These are phyloP conservation scores for Drosophila parvula DNA, from an alignment of 1,140 invertebrate genomes.

Conservation along the genomic window DNA sequence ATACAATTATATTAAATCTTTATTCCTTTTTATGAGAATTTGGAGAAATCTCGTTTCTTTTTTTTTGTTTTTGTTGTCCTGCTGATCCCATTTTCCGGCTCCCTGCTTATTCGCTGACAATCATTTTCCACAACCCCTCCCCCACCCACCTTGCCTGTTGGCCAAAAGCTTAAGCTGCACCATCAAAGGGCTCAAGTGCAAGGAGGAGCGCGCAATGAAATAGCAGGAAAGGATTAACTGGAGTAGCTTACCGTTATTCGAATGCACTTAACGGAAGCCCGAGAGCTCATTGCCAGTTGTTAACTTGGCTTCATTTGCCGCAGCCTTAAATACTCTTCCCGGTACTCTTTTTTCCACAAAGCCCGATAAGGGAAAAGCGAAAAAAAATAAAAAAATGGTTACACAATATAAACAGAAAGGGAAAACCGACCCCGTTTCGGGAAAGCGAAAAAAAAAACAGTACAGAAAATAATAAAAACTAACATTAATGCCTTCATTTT, in stretches of 20 bases:
- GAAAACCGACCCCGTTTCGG: constrained; percentile 50
- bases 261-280: constrained; percentile 36
- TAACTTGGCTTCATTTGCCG: constrained; percentile 54
- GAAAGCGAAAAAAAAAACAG: background rate
- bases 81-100: background rate
- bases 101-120: background rate
- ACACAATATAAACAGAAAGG: constrained; percentile 37
- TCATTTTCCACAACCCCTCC: background rate
- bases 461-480: constrained; percentile 65
- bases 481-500: constrained; percentile 80
- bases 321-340: constrained; percentile 63
- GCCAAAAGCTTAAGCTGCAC: constrained; percentile 10
- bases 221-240: constrained; percentile 28
- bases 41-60: background rate
- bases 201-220: background rate
- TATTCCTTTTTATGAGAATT: constrained; percentile 1
- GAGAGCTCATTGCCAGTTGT: constrained; percentile 45
- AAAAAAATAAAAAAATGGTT: background rate
- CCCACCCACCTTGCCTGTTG: background rate
- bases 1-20: background rate
- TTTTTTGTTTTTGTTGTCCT: background rate
- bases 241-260: constrained; percentile 36
- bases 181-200: constrained; percentile 29
- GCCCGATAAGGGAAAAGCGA: background rate
- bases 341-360: constrained; percentile 8